Evolutionary conservation across 2,888 invertebrate species (phyloP).

Genomic region (Isoperla grammatica): DNA sequence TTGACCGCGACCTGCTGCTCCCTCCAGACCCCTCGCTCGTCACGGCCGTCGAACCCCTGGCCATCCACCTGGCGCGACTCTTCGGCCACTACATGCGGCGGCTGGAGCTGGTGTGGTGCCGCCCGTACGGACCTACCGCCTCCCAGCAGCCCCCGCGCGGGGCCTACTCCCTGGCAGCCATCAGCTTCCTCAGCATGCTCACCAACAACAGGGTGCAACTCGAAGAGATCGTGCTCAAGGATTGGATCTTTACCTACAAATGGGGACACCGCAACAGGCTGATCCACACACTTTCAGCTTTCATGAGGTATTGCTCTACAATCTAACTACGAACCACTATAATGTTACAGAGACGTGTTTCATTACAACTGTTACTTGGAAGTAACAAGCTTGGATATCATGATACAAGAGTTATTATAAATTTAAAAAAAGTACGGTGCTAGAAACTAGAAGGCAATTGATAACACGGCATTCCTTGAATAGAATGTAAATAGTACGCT

Average conservation of each 20-base stretch:
- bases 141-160: constrained; percentile 32
- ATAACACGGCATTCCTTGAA: too few relatives aligned
- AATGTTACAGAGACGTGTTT: too few relatives aligned
- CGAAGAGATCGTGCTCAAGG: constrained; percentile 43
- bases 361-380: too few relatives aligned
- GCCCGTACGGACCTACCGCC: constrained; percentile 35
- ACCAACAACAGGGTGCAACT: constrained; percentile 45
- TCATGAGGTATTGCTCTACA: constrained; percentile 14
- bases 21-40: not conserved
- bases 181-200: constrained; percentile 42
- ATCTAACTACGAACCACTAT: too few relatives aligned
- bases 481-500: too few relatives aligned
- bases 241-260: constrained; percentile 47
- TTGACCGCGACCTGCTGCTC: constrained; percentile 38
- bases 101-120: constrained; percentile 47
- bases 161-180: not conserved
- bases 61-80: constrained; percentile 6
- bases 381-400: too few relatives aligned
- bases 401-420: too few relatives aligned
- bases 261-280: constrained; percentile 40
- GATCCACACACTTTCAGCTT: constrained; percentile 36
- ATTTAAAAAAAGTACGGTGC: too few relatives aligned
- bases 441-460: too few relatives aligned
- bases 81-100: constrained; percentile 45
- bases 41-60: constrained; percentile 13